phyloP scores from a whole-genome alignment of 2,797 vertebrate species.

The Eremophila alpestris region DNA sequence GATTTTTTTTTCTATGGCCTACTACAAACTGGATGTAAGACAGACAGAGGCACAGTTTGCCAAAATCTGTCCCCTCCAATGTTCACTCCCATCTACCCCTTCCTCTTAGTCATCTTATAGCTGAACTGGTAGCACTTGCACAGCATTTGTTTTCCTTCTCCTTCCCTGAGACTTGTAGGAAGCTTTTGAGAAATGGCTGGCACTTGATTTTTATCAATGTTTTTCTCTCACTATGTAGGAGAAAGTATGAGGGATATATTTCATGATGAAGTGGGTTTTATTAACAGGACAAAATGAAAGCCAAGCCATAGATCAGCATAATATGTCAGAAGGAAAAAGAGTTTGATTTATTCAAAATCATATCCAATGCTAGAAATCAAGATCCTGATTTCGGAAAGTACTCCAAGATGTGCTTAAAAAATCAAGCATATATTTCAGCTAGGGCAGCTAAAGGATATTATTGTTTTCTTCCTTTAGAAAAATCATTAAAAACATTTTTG shows the following conservation, averaged over 20 bases:
- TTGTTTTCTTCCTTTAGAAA: not conserved
- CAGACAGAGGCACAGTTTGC: not conserved
- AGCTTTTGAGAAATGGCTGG: constrained; percentile 71
- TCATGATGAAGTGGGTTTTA: constrained; percentile 77
- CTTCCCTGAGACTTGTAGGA: constrained; percentile 28
- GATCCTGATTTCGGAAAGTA: constrained; percentile 34
- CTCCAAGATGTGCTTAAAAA: not conserved
- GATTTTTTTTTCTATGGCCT: not conserved
- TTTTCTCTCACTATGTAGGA: constrained; percentile 66
- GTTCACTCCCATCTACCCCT: not conserved
- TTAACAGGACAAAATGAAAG: constrained; percentile 79
- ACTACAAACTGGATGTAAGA: not conserved
- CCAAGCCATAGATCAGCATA: constrained; percentile 75
- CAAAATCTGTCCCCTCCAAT: not conserved
- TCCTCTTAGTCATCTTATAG: not conserved
- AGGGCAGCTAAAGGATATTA: not conserved
- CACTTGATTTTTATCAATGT: constrained; percentile 73
- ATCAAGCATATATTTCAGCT: not conserved
- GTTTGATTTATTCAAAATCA: constrained; percentile 72
- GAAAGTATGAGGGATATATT: constrained; percentile 74
- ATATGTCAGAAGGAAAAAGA: constrained; percentile 67
- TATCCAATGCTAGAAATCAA: constrained; percentile 27
- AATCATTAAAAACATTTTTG: not conserved
- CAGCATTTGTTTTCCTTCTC: constrained; percentile 51
- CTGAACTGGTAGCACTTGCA: constrained; percentile 28